Evolutionary conservation across 1,140 invertebrate genomes (phyloP), one percentile per base, ranked within the genome.

Genomic region (Drosophila punjabiensis): DNA sequence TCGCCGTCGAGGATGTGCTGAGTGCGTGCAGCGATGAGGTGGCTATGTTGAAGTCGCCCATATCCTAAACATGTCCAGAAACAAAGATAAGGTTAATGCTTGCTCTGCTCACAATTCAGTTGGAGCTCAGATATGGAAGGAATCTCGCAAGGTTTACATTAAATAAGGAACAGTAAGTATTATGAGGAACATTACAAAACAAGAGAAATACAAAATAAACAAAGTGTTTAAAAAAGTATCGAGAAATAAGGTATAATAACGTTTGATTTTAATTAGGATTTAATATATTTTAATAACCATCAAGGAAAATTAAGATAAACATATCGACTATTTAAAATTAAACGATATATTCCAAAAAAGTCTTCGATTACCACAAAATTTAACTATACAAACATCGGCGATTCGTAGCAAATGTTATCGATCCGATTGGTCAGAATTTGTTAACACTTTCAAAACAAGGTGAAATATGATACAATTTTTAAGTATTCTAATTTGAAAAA

Each of bases 1-100:
- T 70, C 10, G 82, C 37, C 58, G 79, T 76, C 4, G 91, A 63
- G 33, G 91, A 85, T 53, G 86, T 90, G 79, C 94, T 94, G 4
- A 95, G 82, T 2, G 94, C 94, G 70, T 94, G 94, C 62, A 95
- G 94, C 20, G 94, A 95, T 11, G 94, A 95, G n/a, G 94, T 95
- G 8, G 94, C 94, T 43, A 95, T 94, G 86, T 95, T 95, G 92
- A 95, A 95, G 78, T 95, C 95, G 20, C 94, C 93, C 92, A 93
- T 94, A 60, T 95, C 95, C 95, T 95, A 88, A 62, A 74, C 59
- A 60, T 69, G 58, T 71, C 41, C 65, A 70, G 68, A 70, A 69
- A 69, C 32, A 56, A 48, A 50, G 55, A 69, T 56, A 18, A 70
- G 50, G 69, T 69, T 71, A 69, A 48, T 58, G 65, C 30, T 69